A percentile compares a stretch with the other conserved stretches of the same genome.
These are phyloP conservation scores for Rhagoletis zephyria DNA, from an alignment of 1,140 invertebrate genomes.

Conservation along the genomic window DNA sequence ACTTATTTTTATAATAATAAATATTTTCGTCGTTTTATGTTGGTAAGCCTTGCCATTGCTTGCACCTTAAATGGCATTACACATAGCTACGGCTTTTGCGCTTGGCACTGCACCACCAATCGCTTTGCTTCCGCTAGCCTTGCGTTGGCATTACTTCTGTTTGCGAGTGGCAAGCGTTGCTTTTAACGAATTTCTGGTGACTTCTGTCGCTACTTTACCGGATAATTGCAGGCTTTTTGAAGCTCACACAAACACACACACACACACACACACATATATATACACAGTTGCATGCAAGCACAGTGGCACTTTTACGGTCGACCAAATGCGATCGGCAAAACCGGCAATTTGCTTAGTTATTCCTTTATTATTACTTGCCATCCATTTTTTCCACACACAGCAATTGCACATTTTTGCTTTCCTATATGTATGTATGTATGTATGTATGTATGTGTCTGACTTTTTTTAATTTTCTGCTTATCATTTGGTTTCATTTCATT, in stretches of 20 bases:
- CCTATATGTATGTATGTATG: too few species aligned
- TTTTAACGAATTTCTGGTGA: constrained; percentile 33
- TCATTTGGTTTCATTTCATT: constrained; percentile 4
- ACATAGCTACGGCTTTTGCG: constrained; percentile 7
- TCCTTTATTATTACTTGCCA: constrained; percentile 34
- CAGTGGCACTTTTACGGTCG: constrained; percentile 15
- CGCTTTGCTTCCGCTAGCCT: background rate
- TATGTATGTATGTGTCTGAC: background rate
- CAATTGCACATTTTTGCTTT: constrained; percentile 39
- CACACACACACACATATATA: background rate
- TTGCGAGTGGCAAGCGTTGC: background rate
- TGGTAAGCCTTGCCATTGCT: constrained; percentile 13
- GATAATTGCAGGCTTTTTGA: constrained; percentile 22
- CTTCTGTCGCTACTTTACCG: constrained; percentile 34
- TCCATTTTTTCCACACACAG: background rate
- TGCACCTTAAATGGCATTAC: constrained; percentile 32
- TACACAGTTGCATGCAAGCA: background rate
- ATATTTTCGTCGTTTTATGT: background rate
- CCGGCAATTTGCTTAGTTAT: constrained; percentile 41
- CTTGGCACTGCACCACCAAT: background rate
- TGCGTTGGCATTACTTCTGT: background rate
- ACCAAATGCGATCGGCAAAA: constrained; percentile 13
- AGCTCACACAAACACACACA: background rate
- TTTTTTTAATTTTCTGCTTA: background rate
- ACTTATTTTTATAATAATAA: constrained; percentile 30